phyloP scores from a whole-genome alignment of 2,888 invertebrate genomes.

The Macrophya annulata region DNA sequence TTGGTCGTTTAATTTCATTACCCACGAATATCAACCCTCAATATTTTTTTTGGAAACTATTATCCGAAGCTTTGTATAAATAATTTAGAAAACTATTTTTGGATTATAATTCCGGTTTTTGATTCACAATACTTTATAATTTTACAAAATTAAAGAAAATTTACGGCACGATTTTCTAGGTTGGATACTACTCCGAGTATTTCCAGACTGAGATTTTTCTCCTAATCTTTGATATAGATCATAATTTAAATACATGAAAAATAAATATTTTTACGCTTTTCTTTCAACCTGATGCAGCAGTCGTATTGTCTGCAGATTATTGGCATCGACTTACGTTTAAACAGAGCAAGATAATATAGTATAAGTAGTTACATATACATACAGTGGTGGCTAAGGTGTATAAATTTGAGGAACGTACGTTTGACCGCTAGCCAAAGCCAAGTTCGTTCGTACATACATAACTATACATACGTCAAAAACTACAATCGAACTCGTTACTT shows the following conservation, averaged over 20 bases:
- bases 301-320: neutral
- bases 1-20: neutral
- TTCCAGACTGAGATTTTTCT: neutral
- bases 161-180: neutral
- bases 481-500: neutral
- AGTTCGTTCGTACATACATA: slow-evolving; percentile 3
- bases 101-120: too few species aligned
- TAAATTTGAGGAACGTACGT: slow-evolving; percentile 30
- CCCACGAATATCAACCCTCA: neutral
- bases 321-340: slow-evolving; percentile 27
- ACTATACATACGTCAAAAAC: neutral
- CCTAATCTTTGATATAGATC: neutral
- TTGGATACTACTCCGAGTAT: neutral
- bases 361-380: neutral
- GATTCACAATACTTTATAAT: neutral
- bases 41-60: too few species aligned
- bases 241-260: neutral
- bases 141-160: neutral
- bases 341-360: neutral
- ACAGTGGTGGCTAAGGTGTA: neutral
- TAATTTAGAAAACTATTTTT: too few species aligned
- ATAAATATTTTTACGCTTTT: neutral
- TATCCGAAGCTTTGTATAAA: too few species aligned
- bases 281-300: neutral
- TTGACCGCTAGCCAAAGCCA: slow-evolving; percentile 49